Evolutionary conservation across 1,140 invertebrate species (phyloP), one percentile per base, ranked within the genome.

Genomic region (Epicauta chinensis): DNA sequence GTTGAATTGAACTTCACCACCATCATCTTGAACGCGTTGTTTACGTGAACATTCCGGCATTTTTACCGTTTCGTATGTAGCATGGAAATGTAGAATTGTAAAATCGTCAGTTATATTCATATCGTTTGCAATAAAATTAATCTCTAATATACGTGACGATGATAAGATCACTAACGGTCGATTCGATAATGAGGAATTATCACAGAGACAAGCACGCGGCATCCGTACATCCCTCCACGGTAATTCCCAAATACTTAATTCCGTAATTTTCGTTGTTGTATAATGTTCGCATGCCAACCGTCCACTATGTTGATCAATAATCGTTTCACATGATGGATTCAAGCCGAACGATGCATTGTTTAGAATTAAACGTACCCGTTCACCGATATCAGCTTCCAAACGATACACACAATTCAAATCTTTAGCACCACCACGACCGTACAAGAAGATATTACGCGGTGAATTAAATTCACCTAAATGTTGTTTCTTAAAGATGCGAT

Each of bases 361-460:
- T n/a, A 89, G 63, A 0, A 79, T 80, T 9, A 92, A 66, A 11
- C 81, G 75, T 0, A 83, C 77, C 4, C 81, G 73, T 51, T 83
- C 83, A 16, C 79, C 78, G 1, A 75, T 65, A 12, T 77, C 79
- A 2, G 83, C 84, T 61, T 87, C 81, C 35, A 91, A 77, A 36
- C 85, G 75, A 66, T 87, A 89, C 30, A 81, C 74, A 64, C 87
- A 90, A 17, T 83, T 80, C n/a, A 90, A 63, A 50, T 82, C 80
- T 23, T 69, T 74, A n/a, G 80, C 79, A 3, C 87, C 87, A 0
- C 87, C 87, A 12, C 87, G 72, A 0, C 87, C 87, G 58, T 82
- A 89, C 13, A 89, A 75, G 56, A 89, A 82, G 1, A 88, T 81
- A 62, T 91, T 89, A 12, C 82, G 69, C 0, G 81, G 84, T n/a